Evolutionary conservation across 2,113 vertebrate species (phyloP), one percentile per base, ranked within the genome.

Genomic region (Paradoxurus hermaphroditus): DNA sequence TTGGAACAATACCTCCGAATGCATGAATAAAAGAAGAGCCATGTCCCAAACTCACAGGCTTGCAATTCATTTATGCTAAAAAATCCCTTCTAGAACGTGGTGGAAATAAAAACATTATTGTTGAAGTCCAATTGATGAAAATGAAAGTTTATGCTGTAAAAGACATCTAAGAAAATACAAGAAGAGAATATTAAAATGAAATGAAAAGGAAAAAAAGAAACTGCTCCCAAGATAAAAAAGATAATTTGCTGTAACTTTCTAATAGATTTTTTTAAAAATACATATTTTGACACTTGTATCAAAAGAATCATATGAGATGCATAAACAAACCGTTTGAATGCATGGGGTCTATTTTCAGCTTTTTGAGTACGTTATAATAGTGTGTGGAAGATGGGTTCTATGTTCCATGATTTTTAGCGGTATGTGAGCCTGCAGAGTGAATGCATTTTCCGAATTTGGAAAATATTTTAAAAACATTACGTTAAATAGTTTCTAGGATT

Each of bases 11-110:
- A 98, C 88, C 82, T 95, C 70, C 1, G 7, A 70, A 79, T 46
- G 78, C 92, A 90, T 68, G 82, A 88, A 89, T 92, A 44, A 90
- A 87, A 97, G 90, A 65, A 85, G 96, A 96, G 29, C 7, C 27
- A 75, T 95, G 63, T 19, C 91, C 90, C 44, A 93, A 97, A 59
- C 53, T 97, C 21, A 62, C 51, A 68, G 97, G 41, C 29, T 46
- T 93, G 44, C 51, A 51, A 18, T 93, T 86, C 95, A 95, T 75
- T 87, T 96, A 81, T 91, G 34, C 1, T 79, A 97, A 67, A 67
- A 96, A 31, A 90, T 93, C 27, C 92, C 78, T 94, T 44, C 62
- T n/a, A 44, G 29, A 73, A 68, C 11, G 68, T 46, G 72, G 13
- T n/a, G 31, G 73, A 93, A 65, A 86, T 89, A 81, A 89, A 92